A percentile compares a stretch with the other conserved stretches of the same genome.
phyloP scores from a whole-genome alignment of 2,888 invertebrate species.

The Eupithecia subfuscata region DNA sequence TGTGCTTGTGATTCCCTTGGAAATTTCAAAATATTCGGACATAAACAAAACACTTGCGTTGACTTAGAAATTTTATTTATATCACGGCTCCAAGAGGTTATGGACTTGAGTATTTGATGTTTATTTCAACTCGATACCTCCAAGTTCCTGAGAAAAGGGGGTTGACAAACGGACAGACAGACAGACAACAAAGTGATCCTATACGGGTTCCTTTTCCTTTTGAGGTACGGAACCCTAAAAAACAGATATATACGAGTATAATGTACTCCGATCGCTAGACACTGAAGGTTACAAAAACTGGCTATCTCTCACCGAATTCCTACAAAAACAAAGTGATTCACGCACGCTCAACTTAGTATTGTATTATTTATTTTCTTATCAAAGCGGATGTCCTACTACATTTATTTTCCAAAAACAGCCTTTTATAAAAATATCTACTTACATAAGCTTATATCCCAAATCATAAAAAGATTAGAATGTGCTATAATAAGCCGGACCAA shows the following conservation, averaged over 20 bases:
- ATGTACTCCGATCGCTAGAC: neutral
- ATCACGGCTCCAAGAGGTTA: no score
- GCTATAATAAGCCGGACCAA: neutral
- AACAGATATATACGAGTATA: neutral
- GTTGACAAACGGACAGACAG: no score
- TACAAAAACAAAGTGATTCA: conserved; percentile 36
- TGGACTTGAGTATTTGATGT: no score
- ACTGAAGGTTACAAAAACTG: neutral
- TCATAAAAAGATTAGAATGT: neutral
- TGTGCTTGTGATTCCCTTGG: no score
- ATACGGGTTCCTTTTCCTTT: no score
- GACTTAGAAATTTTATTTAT: no score
- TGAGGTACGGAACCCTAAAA: no score
- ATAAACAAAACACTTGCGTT: no score
- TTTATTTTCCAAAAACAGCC: neutral
- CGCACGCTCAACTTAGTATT: conserved; percentile 8
- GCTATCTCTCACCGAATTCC: conserved; percentile 25
- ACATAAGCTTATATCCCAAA: neutral
- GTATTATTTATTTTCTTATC: conserved; percentile 22
- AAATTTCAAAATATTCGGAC: no score
- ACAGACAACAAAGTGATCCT: no score
- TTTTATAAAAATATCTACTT: neutral
- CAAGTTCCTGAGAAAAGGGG: no score
- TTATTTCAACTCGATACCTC: no score
- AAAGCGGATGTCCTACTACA: conserved; percentile 13